Evolutionary conservation across 2,113 vertebrate genomes (phyloP), one percentile per base, ranked within the genome.

Genomic region (Vimba vimba): DNA sequence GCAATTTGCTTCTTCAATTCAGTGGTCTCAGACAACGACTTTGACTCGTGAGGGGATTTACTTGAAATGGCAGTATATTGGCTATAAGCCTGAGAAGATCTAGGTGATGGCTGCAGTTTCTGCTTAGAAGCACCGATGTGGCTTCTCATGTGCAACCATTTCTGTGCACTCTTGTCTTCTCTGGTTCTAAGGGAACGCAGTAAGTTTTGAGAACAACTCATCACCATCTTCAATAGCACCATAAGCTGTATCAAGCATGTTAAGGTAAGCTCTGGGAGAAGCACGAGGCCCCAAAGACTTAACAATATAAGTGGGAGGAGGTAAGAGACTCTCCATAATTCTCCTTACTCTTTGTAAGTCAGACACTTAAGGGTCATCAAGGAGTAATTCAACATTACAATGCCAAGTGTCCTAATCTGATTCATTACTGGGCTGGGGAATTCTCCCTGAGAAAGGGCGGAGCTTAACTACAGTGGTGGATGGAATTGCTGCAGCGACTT

Each of bases 161-260:
- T 27, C 27, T 27, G 27, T 30, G 71, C 71, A 25, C 71, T 74
- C 39, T 45, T 74, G 39, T 74, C 71, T n/a, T 74, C 71, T 47
- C 10, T 43, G 73, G 71, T 47, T 75, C 71, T 25, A 11, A 75
- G 6, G 23, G 45, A 76, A 76, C 6, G 45, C 74, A 76, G 1
- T 9, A 76, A 27, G 23, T 76, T 75, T 73, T 23, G 55, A 78
- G 39, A 87, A 87, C 9, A 82, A 21, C 68, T 87, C 83, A 59
- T 87, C 77, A 27, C 83, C 45, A 55, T 87, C 83, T 10, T 82
- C 79, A 0, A 76, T 69, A 36, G 66, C 57, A 43, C 68, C 79
- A 75, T 73, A 86, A 50, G 66, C 85, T 52, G 79, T 52, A 60
- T 86, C 85, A 59, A 86, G 77, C n/a, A 86, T 27, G 3, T 75